These are phyloP conservation scores for Melanotaenia maccullochi DNA, from an alignment of 2,797 vertebrate species.

Conservation along the genomic window DNA sequence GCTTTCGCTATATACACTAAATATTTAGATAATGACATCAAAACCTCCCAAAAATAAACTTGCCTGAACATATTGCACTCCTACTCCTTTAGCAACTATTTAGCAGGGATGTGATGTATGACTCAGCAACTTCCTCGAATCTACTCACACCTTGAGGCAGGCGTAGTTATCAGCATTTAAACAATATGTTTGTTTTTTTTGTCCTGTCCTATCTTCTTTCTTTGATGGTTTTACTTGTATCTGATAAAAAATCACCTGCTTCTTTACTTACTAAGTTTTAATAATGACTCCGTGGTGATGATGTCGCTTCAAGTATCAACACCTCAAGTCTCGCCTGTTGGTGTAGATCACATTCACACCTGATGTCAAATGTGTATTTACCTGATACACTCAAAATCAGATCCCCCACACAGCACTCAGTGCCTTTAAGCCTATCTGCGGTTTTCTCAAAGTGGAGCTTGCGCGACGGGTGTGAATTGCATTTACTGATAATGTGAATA, in stretches of 20 bases:
- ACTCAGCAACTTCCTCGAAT: conserved; percentile 42
- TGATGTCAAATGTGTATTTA: conserved; percentile 32
- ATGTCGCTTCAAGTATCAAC: not conserved
- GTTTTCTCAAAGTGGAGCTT: not conserved
- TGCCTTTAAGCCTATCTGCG: not conserved
- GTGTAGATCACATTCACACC: conserved; percentile 11
- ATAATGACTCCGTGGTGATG: conserved; percentile 41
- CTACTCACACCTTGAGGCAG: conserved; percentile 34
- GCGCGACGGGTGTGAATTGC: conserved; percentile 2
- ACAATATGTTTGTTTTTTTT: not conserved
- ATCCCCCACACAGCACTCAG: not conserved
- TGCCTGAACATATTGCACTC: conserved; percentile 70
- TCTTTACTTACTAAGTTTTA: conserved; percentile 41
- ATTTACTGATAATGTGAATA: conserved; percentile 14
- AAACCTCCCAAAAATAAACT: conserved; percentile 59
- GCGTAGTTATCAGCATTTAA: conserved; percentile 28
- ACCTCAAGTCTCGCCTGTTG: not conserved
- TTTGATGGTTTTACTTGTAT: not conserved
- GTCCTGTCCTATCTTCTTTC: too few relatives aligned
- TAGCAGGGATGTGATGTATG: conserved; percentile 48
- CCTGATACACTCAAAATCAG: conserved; percentile 1
- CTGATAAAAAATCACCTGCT: conserved; percentile 36
- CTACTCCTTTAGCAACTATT: conserved; percentile 49
- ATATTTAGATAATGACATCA: conserved; percentile 68
- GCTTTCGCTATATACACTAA: conserved; percentile 51